A percentile compares a stretch with the other conserved stretches of the same genome.
Conservation (phyloP, 92 coral and sea anemone genomes). For the Plumapathes pennacea region DNA sequence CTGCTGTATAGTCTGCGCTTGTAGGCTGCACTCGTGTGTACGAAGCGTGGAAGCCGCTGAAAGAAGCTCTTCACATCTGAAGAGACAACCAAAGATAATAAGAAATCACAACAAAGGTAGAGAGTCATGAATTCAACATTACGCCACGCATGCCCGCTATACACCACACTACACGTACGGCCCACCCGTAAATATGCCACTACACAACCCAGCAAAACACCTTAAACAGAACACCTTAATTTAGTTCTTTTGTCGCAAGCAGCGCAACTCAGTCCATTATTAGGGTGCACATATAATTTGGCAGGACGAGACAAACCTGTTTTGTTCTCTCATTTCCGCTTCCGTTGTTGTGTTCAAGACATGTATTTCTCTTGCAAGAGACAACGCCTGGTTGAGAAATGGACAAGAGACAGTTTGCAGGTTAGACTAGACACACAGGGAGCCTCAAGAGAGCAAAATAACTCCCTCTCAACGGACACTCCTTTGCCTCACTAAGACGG, state of each 20-base stretch:
- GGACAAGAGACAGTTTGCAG: too few relatives aligned
- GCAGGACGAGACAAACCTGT: conserved; percentile 43
- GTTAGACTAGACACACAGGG: too few relatives aligned
- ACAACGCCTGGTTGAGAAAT: conserved; percentile 25
- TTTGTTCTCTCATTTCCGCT: conserved; percentile 76
- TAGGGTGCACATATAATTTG: too few relatives aligned
- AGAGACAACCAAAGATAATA: neutral
- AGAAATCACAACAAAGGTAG: neutral
- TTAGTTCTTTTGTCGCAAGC: too few relatives aligned
- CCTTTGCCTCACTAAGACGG: too few relatives aligned
- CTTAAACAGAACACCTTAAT: too few relatives aligned
- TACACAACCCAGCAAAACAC: too few relatives aligned
- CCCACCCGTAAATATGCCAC: neutral
- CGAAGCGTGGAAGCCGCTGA: conserved; percentile 88
- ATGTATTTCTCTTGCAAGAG: conserved; percentile 84
- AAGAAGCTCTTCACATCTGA: conserved; percentile 82
- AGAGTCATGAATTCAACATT: neutral
- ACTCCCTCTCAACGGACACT: too few relatives aligned
- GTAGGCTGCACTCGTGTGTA: conserved; percentile 88
- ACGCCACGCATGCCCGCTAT: neutral
- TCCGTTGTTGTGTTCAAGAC: conserved; percentile 64
- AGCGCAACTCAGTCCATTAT: too few relatives aligned
- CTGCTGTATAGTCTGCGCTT: conserved; percentile 72
- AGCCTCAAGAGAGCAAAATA: too few relatives aligned
- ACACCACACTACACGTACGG: neutral